phyloP scores from a whole-genome alignment of 2,888 invertebrate genomes.

The Polyploca ridens region DNA sequence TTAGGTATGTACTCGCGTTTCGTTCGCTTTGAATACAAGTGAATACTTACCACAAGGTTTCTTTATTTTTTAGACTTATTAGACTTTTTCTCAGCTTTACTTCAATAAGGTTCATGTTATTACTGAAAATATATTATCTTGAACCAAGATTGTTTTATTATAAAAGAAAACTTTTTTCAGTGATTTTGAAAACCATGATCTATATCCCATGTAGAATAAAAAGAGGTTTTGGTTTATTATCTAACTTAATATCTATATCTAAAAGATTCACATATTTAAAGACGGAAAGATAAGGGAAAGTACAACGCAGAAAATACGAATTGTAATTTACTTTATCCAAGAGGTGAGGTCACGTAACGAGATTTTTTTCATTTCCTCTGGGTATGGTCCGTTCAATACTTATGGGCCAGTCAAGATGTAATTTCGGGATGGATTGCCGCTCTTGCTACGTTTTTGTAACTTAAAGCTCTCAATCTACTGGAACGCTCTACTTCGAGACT shows the following conservation, averaged over 20 bases:
- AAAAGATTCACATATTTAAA: no score
- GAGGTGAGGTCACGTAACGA: slow-evolving; percentile 14
- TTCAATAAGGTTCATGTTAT: background rate
- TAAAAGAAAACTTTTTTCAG: no score
- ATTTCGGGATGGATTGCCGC: slow-evolving; percentile 40
- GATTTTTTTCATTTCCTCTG: slow-evolving; percentile 30
- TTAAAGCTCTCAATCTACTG: no score
- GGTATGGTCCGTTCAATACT: slow-evolving; percentile 17
- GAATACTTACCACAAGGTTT: background rate
- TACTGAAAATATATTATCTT: background rate
- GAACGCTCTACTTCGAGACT: no score
- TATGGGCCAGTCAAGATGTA: slow-evolving; percentile 30
- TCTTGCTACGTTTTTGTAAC: slow-evolving; percentile 24
- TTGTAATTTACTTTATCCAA: background rate
- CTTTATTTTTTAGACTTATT: no score
- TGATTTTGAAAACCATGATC: no score
- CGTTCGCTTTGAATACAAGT: background rate
- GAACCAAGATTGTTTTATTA: background rate
- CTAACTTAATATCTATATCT: no score
- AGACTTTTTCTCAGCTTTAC: background rate
- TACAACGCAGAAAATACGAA: background rate
- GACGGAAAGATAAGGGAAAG: background rate
- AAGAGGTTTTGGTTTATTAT: no score
- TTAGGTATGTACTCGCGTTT: background rate
- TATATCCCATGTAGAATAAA: no score